phyloP scores from a whole-genome alignment of 2,113 vertebrate species.

The Siphamia tubifer region DNA sequence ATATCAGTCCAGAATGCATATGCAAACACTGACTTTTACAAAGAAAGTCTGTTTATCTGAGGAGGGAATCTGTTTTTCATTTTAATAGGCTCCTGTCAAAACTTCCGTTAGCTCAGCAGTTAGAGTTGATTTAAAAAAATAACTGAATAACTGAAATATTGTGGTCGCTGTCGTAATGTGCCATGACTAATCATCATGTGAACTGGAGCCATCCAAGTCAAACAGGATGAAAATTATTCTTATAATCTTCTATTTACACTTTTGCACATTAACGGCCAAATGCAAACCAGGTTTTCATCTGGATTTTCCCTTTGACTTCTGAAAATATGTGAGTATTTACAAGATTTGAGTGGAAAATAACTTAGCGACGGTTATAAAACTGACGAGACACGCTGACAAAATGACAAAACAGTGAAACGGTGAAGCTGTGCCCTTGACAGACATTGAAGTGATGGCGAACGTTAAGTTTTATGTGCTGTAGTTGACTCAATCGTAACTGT shows the following conservation, averaged over 20 bases:
- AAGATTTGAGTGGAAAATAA: constrained; percentile 41
- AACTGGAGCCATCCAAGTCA: no score
- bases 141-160: not conserved
- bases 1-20: not conserved
- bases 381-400: constrained; percentile 66
- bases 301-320: constrained; percentile 38
- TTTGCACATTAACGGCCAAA: not conserved
- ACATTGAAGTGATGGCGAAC: constrained; percentile 69
- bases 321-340: constrained; percentile 30
- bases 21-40: constrained; percentile 1
- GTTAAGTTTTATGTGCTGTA: constrained; percentile 74
- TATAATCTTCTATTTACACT: no score
- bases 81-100: constrained; percentile 9
- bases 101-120: no score
- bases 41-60: constrained; percentile 18
- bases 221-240: no score
- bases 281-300: not conserved
- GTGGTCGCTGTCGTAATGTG: no score
- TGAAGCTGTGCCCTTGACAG: constrained; percentile 75
- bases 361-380: constrained; percentile 63
- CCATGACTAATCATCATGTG: no score
- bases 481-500: constrained; percentile 68
- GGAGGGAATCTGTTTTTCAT: constrained; percentile 15
- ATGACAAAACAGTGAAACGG: no score
- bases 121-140: no score